Base-by-base conservation (phyloP, 2,113 vertebrate species). In the Tenrec ecaudatus region DNA sequence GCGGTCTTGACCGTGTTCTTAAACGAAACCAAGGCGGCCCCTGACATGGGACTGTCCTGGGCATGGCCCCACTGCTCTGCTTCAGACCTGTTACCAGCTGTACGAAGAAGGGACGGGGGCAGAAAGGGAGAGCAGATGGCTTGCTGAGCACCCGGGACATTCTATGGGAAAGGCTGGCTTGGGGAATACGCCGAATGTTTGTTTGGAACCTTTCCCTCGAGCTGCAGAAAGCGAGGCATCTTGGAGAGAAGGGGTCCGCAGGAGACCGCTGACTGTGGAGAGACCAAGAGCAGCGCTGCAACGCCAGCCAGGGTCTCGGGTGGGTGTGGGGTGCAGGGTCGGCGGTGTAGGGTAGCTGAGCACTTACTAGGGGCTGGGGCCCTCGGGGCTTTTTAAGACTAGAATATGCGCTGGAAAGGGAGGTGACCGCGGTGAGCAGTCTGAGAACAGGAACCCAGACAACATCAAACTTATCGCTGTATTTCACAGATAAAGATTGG, bases 401-500 rank as follows among this genome's bases (percentile, higher is more conserved):
- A 95, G 82, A 57, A 87, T 66, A 69, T 29, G 8, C 81, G 69
- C 90, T 94, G 36, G 86, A 82, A 40, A 82, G 68, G 25, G 22
- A 92, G n/a, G n/a, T 92, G 27, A 22, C 9, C 47, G 9, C 90
- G n/a, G n/a, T 92, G 77, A 90, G 11, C 38, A 83, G 86, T 87
- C 43, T 78, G 5, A 95, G 40, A 95, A 25, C 57, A 94, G 82
- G 71, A 95, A 93, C 36, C 27, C 94, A 93, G 89, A 93, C 64
- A 88, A 93, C 82, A 95, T 96, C 95, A 73, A 47, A 96, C 83
- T 94, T 97, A 97, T 95, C 89, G 89, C 95, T 90, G 96, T 95
- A 88, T 95, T 97, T 96, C 97, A 89, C 98, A 99, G 99, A 99
- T 98, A 99, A 99, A 98, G 99, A 99, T 98, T 99, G 99, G 99